These are phyloP conservation scores for Porites australiensis DNA, from an alignment of 64 coral and sea anemone species.

Conservation along the genomic window DNA sequence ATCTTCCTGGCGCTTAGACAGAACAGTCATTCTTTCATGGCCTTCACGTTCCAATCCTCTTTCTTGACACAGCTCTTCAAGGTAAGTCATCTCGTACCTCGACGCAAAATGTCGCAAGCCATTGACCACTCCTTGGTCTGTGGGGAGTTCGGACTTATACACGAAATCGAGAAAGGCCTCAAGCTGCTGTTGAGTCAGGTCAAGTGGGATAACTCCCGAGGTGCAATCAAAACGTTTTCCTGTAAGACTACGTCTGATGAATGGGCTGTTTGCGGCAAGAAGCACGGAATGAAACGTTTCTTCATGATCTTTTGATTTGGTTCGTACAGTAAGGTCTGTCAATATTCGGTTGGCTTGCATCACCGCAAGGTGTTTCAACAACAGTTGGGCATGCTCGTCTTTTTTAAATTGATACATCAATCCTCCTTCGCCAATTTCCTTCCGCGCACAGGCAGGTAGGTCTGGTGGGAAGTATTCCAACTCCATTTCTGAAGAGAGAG, in stretches of 20 bases:
- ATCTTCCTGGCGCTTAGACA: not conserved
- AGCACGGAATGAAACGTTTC: constrained; percentile 23
- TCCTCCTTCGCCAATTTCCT: constrained; percentile 7
- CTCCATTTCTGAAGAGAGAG: constrained; percentile 13
- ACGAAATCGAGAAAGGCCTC: constrained; percentile 31
- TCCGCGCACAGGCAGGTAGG: not conserved
- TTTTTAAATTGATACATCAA: constrained; percentile 34
- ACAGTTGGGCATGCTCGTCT: constrained; percentile 22
- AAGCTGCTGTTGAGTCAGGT: not conserved
- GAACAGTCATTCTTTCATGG: not conserved
- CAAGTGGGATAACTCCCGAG: not conserved
- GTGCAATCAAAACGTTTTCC: constrained; percentile 26
- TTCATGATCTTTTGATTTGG: constrained; percentile 39
- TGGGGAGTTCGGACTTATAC: constrained; percentile 21
- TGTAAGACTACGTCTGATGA: not conserved
- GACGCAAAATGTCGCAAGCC: not conserved
- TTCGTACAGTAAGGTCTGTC: constrained; percentile 15
- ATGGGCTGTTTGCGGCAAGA: constrained; percentile 21
- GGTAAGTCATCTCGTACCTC: not conserved
- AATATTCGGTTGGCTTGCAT: constrained; percentile 41
- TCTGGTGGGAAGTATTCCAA: not conserved
- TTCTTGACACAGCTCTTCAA: constrained; percentile 1
- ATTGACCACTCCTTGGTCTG: constrained; percentile 6
- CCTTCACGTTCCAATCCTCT: not conserved
- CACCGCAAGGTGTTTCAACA: constrained; percentile 28